A percentile compares a stretch with the other conserved stretches of the same genome.
phyloP scores from a whole-genome alignment of 2,888 invertebrate species.

The Apamea monoglypha region DNA sequence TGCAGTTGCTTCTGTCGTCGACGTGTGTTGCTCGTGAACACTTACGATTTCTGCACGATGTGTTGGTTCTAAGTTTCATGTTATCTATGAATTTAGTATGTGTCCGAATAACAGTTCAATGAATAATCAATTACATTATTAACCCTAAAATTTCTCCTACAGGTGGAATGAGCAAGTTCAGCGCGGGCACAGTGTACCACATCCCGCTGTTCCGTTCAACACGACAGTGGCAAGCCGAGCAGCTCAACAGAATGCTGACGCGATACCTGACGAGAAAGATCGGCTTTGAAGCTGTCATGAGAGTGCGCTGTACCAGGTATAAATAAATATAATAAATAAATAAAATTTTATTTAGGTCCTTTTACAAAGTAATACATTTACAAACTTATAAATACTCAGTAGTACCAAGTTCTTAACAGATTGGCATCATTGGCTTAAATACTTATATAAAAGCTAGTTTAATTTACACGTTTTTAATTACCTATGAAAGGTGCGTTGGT shows the following conservation, averaged over 20 bases:
- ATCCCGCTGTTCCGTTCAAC: constrained; percentile 96
- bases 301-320: constrained; percentile 98
- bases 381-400: no score
- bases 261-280: constrained; percentile 98
- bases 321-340: no score
- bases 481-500: no score
- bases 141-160: constrained; percentile 15
- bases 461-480: no score
- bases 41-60: neutral
- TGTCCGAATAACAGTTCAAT: neutral
- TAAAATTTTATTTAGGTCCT: no score
- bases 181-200: constrained; percentile 98
- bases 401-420: no score
- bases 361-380: no score
- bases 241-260: constrained; percentile 94
- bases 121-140: neutral
- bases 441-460: no score
- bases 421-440: no score
- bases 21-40: no score
- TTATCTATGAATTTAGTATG: neutral
- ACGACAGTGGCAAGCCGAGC: constrained; percentile 93
- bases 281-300: constrained; percentile 99
- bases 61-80: neutral
- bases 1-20: no score
- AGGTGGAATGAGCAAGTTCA: constrained; percentile 98